Conservation (phyloP, 2,797 vertebrate genomes). For the Rhinogobio ventralis region DNA sequence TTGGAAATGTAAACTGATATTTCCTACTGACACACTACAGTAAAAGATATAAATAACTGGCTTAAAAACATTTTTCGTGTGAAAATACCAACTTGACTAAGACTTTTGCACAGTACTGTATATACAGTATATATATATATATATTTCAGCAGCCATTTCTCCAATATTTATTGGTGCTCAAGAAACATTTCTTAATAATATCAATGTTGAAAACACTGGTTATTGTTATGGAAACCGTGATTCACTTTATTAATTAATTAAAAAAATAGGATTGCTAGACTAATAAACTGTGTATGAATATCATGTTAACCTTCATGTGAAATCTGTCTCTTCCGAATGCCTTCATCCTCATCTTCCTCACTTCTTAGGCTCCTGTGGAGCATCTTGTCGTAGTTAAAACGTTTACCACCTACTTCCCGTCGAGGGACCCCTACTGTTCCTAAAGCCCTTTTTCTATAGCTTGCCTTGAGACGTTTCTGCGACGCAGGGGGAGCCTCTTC, state of each 20-base stretch:
- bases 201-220: too few species aligned
- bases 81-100: too few species aligned
- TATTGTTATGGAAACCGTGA: too few species aligned
- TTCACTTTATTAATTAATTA: neutral
- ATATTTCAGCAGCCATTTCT: too few species aligned
- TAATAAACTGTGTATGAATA: neutral
- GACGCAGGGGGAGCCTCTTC: neutral
- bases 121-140: too few species aligned
- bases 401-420: slow-evolving; percentile 57
- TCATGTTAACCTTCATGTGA: neutral
- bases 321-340: slow-evolving; percentile 13
- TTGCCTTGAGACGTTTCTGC: slow-evolving; percentile 13
- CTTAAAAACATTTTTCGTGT: too few species aligned
- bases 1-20: too few species aligned
- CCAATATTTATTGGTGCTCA: too few species aligned
- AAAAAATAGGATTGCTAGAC: neutral
- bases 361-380: slow-evolving; percentile 7
- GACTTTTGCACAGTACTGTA: too few species aligned
- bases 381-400: slow-evolving; percentile 62
- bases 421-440: slow-evolving; percentile 22
- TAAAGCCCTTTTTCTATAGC: slow-evolving; percentile 7
- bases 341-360: slow-evolving; percentile 27
- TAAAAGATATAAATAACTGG: too few species aligned
- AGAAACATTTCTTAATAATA: too few species aligned
- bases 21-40: too few species aligned